A percentile compares a stretch with the other conserved stretches of the same genome.
These are phyloP conservation scores for Elephas maximus DNA, from an alignment of 2,113 vertebrate genomes.

Conservation along the genomic window DNA sequence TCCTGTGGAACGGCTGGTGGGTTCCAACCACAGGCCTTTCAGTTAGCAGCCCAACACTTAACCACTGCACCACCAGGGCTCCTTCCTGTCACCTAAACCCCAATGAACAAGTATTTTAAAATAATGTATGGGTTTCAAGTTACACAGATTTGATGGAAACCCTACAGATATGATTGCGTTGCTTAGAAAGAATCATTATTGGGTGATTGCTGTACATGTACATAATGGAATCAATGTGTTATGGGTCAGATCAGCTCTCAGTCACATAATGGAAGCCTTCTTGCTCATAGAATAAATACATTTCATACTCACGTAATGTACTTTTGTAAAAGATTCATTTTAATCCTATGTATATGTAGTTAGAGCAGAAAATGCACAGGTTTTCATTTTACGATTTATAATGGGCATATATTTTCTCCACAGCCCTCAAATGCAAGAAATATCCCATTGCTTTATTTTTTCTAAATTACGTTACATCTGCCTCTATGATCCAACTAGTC, in stretches of 20 bases:
- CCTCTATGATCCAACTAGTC: not conserved
- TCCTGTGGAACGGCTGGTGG: no score
- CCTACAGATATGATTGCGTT: not conserved
- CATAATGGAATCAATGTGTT: not conserved
- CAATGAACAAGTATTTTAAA: conserved; percentile 19
- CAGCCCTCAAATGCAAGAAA: not conserved
- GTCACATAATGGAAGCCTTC: not conserved
- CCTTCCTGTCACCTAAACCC: not conserved
- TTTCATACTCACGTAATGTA: not conserved
- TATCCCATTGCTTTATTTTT: not conserved
- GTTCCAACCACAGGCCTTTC: no score
- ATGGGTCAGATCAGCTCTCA: not conserved
- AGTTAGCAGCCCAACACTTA: no score
- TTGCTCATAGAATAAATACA: not conserved
- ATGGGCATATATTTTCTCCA: not conserved
- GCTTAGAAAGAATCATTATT: not conserved
- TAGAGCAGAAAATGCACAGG: not conserved
- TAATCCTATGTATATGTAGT: not conserved
- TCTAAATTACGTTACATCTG: not conserved
- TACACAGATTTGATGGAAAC: not conserved
- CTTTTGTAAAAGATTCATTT: not conserved
- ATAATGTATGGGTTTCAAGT: conserved; percentile 13
- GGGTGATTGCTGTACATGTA: not conserved
- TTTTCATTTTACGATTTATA: conserved; percentile 2
- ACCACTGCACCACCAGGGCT: no score